phyloP scores from a whole-genome alignment of 2,113 vertebrate species.

The Tachuris rubrigastra region DNA sequence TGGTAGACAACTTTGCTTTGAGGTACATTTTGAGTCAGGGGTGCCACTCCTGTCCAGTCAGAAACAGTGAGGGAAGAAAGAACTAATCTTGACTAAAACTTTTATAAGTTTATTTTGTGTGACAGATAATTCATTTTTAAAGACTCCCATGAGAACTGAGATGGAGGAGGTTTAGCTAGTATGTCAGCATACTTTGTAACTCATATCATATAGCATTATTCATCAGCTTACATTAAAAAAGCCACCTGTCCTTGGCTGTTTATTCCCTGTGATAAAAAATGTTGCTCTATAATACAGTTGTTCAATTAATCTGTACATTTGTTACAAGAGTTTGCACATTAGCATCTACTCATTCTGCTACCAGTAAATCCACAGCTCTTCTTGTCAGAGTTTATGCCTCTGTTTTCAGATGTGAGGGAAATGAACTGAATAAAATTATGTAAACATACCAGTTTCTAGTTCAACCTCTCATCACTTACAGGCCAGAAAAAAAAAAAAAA shows the following conservation, averaged over 20 bases:
- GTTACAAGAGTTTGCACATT: constrained; percentile 3
- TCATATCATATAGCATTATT: constrained; percentile 34
- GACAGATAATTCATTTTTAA: constrained; percentile 11
- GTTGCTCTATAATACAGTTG: background rate
- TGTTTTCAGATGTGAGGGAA: background rate
- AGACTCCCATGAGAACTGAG: background rate
- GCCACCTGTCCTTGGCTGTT: constrained; percentile 18
- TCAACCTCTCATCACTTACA: background rate
- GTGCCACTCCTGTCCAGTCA: background rate
- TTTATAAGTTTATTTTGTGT: constrained; percentile 16
- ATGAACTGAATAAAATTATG: background rate
- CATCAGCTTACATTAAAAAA: constrained; percentile 40
- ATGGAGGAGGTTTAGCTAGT: background rate
- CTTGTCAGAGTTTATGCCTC: background rate
- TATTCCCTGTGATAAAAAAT: constrained; percentile 28
- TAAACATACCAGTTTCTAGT: background rate
- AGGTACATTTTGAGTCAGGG: background rate
- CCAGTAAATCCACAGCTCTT: background rate
- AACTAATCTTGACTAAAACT: background rate
- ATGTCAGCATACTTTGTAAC: background rate
- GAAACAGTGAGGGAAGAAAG: background rate
- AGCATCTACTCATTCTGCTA: background rate
- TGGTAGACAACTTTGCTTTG: background rate
- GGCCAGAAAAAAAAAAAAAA: background rate
- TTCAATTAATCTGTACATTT: constrained; percentile 42